Conservation (phyloP, 2,888 invertebrate genomes). For the Folsomia manolachei region DNA sequence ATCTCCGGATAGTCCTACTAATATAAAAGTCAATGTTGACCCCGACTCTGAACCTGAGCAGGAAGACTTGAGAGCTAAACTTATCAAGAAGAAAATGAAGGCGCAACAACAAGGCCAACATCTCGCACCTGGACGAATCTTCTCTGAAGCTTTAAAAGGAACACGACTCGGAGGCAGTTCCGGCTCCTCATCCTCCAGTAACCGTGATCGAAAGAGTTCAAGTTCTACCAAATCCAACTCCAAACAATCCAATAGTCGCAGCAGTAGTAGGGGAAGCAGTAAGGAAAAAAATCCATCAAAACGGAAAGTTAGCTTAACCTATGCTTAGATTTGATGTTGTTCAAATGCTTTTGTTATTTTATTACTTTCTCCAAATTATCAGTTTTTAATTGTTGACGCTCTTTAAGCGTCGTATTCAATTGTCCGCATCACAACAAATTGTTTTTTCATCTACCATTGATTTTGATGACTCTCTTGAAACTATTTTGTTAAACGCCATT, state of each 20-base stretch:
- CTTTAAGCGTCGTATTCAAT: too few relatives aligned
- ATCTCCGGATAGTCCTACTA: not conserved
- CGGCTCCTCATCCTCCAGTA: not conserved
- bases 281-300: not conserved
- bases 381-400: too few relatives aligned
- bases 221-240: not conserved
- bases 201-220: not conserved
- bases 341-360: too few relatives aligned
- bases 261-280: not conserved
- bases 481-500: too few relatives aligned
- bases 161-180: conserved; percentile 1
- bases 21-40: not conserved
- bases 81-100: conserved; percentile 11
- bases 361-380: too few relatives aligned
- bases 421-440: too few relatives aligned
- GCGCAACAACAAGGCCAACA: not conserved
- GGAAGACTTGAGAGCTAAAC: conserved; percentile 12
- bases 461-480: too few relatives aligned
- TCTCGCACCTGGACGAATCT: not conserved
- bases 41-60: not conserved
- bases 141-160: conserved; percentile 1
- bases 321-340: not conserved
- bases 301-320: conserved; percentile 14
- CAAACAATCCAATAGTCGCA: not conserved
- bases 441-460: too few relatives aligned